Conservation (phyloP, 2,888 invertebrate genomes). For the Poecilus cupreus region DNA sequence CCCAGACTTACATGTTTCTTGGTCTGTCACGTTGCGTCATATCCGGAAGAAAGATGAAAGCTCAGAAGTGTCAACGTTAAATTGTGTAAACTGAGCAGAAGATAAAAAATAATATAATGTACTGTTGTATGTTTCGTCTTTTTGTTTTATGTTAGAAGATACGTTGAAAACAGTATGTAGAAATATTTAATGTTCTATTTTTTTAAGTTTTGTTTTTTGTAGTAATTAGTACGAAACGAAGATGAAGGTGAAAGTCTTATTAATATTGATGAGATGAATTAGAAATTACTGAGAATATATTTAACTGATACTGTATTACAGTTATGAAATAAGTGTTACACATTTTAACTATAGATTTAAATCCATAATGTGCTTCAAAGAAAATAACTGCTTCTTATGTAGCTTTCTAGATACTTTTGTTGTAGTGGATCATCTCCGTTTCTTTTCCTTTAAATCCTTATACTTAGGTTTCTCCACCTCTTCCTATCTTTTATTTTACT, state of each 20-base stretch:
- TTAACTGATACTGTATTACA: neutral
- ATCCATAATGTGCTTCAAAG: too few species aligned
- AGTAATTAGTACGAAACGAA: neutral
- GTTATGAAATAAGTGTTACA: neutral
- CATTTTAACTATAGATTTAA: neutral
- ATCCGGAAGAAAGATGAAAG: slow-evolving; percentile 14
- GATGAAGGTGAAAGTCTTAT: neutral
- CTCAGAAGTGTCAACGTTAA: neutral
- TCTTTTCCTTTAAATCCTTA: too few species aligned
- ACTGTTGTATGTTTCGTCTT: too few species aligned
- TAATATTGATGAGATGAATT: neutral
- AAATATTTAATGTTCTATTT: neutral
- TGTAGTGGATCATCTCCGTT: too few species aligned
- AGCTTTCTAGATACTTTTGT: too few species aligned
- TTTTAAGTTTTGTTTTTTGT: neutral
- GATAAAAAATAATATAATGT: too few species aligned
- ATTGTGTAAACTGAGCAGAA: neutral
- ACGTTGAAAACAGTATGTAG: too few species aligned
- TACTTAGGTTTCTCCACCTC: too few species aligned
- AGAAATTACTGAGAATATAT: neutral
- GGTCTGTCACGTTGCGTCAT: neutral
- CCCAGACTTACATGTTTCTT: slow-evolving; percentile 10
- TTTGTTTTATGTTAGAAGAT: too few species aligned
- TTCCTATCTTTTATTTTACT: too few species aligned
- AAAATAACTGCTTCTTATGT: too few species aligned